These are phyloP conservation scores for Danionella cerebrum DNA, from an alignment of 2,113 vertebrate species.

Conservation along the genomic window DNA sequence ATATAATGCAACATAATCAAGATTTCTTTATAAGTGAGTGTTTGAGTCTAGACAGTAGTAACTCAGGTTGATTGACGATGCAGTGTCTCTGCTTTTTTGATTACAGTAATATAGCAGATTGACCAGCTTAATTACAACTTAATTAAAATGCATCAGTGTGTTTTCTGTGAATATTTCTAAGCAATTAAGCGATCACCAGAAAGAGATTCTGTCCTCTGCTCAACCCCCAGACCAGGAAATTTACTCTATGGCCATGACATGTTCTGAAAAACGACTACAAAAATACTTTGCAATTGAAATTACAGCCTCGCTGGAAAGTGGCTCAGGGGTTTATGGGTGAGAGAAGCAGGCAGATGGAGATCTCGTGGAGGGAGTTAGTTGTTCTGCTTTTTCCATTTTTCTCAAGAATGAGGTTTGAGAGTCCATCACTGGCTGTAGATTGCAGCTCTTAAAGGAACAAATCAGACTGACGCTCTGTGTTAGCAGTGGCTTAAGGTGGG, in stretches of 20 bases:
- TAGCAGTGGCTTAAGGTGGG: background rate
- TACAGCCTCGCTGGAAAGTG: background rate
- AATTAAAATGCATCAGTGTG: background rate
- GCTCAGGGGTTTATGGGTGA: background rate
- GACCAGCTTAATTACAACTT: conserved; percentile 25
- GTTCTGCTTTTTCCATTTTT: conserved; percentile 21
- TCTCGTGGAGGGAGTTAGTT: conserved; percentile 6
- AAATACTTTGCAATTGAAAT: conserved; percentile 11
- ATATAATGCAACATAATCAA: conserved; percentile 5
- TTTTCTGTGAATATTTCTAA: conserved; percentile 5
- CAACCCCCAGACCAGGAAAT: conserved; percentile 25
- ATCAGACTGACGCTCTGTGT: background rate
- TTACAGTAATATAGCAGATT: conserved; percentile 28
- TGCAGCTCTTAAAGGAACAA: background rate
- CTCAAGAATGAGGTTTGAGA: conserved; percentile 4
- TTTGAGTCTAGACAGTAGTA: conserved; percentile 6
- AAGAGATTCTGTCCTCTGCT: conserved; percentile 12
- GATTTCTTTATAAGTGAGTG: conserved; percentile 20
- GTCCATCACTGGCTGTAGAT: conserved; percentile 1
- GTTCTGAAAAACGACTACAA: background rate
- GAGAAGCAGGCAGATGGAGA: conserved; percentile 30
- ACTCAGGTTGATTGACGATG: conserved; percentile 3
- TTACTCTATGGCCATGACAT: conserved; percentile 3
- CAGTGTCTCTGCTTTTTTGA: conserved; percentile 11
- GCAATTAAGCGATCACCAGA: conserved; percentile 17